These are phyloP conservation scores for Nomada flava DNA, from an alignment of 2,888 invertebrate species.

Conservation along the genomic window DNA sequence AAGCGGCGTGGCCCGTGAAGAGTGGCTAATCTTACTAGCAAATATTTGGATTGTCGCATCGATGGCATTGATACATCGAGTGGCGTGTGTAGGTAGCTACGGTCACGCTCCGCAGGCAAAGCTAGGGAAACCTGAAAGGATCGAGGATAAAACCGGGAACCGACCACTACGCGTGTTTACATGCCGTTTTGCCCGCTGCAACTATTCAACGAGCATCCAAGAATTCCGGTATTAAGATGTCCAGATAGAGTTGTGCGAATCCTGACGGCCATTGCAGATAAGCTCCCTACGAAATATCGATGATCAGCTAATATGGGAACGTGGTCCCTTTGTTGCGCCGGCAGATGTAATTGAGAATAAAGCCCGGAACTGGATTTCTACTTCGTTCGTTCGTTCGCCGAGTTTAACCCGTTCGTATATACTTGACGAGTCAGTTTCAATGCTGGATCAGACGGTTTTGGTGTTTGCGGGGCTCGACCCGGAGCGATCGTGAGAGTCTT, in stretches of 20 bases:
- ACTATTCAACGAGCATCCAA: constrained; percentile 54
- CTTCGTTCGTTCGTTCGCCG: constrained; percentile 1
- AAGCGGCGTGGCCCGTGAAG: constrained; percentile 66
- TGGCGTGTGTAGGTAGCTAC: constrained; percentile 63
- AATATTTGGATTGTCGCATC: constrained; percentile 84
- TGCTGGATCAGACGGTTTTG: background rate
- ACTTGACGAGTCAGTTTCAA: background rate
- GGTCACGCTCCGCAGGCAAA: constrained; percentile 52
- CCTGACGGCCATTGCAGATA: constrained; percentile 43
- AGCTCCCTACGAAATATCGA: constrained; percentile 58
- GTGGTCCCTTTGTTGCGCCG: constrained; percentile 28
- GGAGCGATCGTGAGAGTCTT: background rate
- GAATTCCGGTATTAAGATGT: constrained; percentile 78
- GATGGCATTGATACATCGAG: constrained; percentile 81
- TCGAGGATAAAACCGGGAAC: constrained; percentile 8
- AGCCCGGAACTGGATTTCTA: constrained; percentile 37
- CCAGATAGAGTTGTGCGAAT: constrained; percentile 73
- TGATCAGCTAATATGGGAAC: constrained; percentile 61
- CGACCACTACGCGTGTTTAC: constrained; percentile 58
- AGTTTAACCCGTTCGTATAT: constrained; percentile 41
- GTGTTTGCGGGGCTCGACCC: background rate
- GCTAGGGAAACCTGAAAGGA: constrained; percentile 49
- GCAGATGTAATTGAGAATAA: constrained; percentile 69
- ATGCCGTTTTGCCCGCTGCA: constrained; percentile 65
- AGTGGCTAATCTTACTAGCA: constrained; percentile 81